These are phyloP conservation scores for Caenorhabditis inopinata DNA, from an alignment of 1,140 invertebrate species.

Conservation along the genomic window DNA sequence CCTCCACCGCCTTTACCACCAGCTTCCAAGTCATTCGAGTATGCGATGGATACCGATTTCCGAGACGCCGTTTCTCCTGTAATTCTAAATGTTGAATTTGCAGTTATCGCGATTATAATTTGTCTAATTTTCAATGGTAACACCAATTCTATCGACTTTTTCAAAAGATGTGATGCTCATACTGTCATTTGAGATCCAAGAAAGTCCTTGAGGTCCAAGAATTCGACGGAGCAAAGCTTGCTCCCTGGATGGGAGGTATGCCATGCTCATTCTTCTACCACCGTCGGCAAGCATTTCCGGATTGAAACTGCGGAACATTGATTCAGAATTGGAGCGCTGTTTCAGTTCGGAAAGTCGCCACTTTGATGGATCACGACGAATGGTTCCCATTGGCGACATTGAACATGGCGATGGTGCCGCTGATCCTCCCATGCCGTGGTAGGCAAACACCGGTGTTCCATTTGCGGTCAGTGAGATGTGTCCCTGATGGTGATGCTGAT, in stretches of 20 bases:
- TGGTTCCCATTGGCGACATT: neutral
- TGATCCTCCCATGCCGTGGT: neutral
- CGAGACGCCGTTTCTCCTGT: slow-evolving; percentile 54
- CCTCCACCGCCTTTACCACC: neutral
- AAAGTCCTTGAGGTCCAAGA: slow-evolving; percentile 55
- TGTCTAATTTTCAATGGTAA: no score
- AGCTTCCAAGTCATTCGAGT: slow-evolving; percentile 59
- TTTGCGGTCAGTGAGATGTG: slow-evolving; percentile 8
- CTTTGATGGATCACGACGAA: slow-evolving; percentile 36
- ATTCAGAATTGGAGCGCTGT: slow-evolving; percentile 48
- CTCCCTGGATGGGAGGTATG: slow-evolving; percentile 53
- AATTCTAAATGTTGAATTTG: slow-evolving; percentile 21
- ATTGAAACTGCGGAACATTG: slow-evolving; percentile 42
- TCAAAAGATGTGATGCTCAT: no score
- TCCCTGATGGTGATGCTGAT: neutral
- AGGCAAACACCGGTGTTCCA: slow-evolving; percentile 16
- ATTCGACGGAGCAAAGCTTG: slow-evolving; percentile 57
- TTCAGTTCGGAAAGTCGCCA: slow-evolving; percentile 32
- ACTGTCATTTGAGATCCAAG: slow-evolving; percentile 50
- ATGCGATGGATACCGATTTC: slow-evolving; percentile 57
- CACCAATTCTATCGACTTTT: no score
- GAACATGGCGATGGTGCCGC: neutral
- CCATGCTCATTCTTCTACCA: slow-evolving; percentile 38
- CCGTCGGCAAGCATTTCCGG: slow-evolving; percentile 4
- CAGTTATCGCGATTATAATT: no score